These are phyloP conservation scores for Marmota monax DNA, from an alignment of 2,113 vertebrate species.

Conservation along the genomic window DNA sequence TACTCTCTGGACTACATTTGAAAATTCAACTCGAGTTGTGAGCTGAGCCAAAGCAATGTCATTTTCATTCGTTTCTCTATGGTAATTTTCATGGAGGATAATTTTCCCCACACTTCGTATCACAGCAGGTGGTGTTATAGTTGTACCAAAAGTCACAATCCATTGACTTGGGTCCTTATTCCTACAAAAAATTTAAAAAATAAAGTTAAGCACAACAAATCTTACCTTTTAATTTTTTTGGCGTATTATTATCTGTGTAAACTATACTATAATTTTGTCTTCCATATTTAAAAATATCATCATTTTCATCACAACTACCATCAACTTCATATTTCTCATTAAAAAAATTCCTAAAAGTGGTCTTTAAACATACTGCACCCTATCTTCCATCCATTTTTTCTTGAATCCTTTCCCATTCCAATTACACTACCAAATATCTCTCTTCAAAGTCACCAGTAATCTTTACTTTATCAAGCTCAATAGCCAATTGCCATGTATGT, in stretches of 20 bases:
- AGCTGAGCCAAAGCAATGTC: conserved; percentile 89
- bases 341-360: background rate
- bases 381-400: background rate
- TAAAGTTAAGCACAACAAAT: too few species aligned
- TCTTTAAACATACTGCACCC: background rate
- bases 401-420: background rate
- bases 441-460: background rate
- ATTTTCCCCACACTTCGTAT: conserved; percentile 83
- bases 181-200: conserved; percentile 78
- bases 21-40: conserved; percentile 83
- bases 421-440: background rate
- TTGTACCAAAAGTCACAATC: conserved; percentile 88
- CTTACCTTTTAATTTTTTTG: background rate
- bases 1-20: conserved; percentile 85
- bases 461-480: background rate
- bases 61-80: conserved; percentile 77
- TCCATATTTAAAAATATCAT: background rate
- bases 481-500: background rate
- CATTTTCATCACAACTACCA: background rate
- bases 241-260: background rate
- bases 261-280: background rate
- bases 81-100: conserved; percentile 86
- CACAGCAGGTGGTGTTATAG: conserved; percentile 83
- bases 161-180: conserved; percentile 84
- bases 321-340: background rate